Conservation (phyloP, 1,140 invertebrate genomes). For the Elysia chlorotica region DNA sequence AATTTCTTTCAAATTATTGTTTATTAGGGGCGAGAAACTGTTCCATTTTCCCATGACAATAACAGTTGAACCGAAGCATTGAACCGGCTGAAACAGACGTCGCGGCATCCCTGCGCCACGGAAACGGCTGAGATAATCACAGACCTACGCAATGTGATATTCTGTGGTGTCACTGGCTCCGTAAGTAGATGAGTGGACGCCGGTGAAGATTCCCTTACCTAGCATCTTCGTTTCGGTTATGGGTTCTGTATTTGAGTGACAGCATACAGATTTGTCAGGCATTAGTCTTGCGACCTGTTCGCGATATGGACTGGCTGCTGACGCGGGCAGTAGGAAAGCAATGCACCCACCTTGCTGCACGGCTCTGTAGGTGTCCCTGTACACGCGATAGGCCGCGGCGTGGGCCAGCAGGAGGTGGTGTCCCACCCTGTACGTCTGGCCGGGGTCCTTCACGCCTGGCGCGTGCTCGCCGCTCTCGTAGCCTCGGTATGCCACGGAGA, state of each 20-base stretch:
- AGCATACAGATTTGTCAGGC: neutral
- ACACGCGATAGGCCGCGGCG: conserved; percentile 41
- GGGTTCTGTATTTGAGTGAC: too few species aligned
- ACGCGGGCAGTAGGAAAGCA: neutral
- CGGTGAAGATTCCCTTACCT: neutral
- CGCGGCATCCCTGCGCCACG: too few species aligned
- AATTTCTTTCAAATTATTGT: too few species aligned
- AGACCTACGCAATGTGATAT: too few species aligned
- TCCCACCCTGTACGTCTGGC: conserved; percentile 25
- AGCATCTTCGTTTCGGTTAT: neutral
- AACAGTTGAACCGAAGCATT: too few species aligned
- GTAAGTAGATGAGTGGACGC: neutral
- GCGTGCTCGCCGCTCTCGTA: conserved; percentile 39
- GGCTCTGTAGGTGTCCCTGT: conserved; percentile 30
- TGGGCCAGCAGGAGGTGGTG: conserved; percentile 49
- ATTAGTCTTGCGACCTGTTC: neutral
- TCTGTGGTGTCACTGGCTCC: too few species aligned
- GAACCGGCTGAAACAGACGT: too few species aligned
- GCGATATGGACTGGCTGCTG: neutral
- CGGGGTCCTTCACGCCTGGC: conserved; percentile 29
- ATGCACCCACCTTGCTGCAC: conserved; percentile 30
- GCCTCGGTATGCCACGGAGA: conserved; percentile 33
- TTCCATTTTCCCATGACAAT: too few species aligned
- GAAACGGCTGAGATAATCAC: too few species aligned
- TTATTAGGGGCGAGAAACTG: too few species aligned